Conservation (phyloP, 2,113 vertebrate species). For the Morone chrysops region DNA sequence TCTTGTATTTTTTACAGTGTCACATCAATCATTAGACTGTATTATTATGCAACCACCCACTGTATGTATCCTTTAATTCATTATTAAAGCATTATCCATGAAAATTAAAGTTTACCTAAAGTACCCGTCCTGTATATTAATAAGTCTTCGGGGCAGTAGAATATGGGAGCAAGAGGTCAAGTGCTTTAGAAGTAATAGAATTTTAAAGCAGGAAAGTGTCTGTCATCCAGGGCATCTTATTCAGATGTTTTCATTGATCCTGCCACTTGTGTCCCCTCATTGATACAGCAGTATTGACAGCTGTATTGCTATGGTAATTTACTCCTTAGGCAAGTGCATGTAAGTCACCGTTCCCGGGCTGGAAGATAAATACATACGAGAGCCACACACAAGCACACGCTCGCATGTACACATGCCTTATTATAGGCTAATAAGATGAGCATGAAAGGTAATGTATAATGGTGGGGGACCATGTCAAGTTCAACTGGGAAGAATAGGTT, state of each 20-base stretch:
- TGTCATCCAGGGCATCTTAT: conserved; percentile 68
- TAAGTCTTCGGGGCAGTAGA: conserved; percentile 51
- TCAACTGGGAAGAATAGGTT: conserved; percentile 58
- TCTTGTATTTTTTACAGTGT: not conserved
- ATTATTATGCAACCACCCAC: conserved; percentile 19
- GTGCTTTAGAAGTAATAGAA: conserved; percentile 67
- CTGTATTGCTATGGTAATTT: conserved; percentile 82
- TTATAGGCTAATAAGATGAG: conserved; percentile 76
- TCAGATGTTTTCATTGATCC: conserved; percentile 80
- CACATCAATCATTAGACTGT: not conserved
- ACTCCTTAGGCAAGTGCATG: conserved; percentile 61
- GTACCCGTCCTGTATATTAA: conserved; percentile 47
- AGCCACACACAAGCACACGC: conserved; percentile 30
- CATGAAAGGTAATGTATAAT: conserved; percentile 68
- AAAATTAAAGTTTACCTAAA: conserved; percentile 58
- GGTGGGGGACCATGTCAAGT: conserved; percentile 66
- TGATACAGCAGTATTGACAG: conserved; percentile 79
- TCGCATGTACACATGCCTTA: conserved; percentile 38
- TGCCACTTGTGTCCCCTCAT: conserved; percentile 69
- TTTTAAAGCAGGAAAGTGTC: conserved; percentile 68
- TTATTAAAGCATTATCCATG: conserved; percentile 29
- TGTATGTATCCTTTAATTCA: conserved; percentile 22
- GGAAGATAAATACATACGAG: conserved; percentile 59
- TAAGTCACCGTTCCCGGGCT: conserved; percentile 34
- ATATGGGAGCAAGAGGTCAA: conserved; percentile 62